phyloP scores from a whole-genome alignment of 2,113 vertebrate species.

The Bungarus multicinctus region DNA sequence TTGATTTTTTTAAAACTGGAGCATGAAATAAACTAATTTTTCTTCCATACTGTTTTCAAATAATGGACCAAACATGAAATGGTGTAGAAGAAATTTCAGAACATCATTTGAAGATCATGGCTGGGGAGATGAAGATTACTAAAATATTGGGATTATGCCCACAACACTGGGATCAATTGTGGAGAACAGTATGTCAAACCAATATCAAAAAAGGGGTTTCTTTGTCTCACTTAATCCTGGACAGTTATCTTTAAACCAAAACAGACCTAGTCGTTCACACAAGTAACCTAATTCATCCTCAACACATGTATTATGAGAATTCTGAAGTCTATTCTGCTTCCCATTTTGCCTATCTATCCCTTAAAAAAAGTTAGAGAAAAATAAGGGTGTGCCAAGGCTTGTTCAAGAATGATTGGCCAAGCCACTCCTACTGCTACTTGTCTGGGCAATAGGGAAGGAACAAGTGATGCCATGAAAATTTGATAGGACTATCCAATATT shows the following conservation, averaged over 20 bases:
- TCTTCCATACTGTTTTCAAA: background rate
- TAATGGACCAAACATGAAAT: conserved; percentile 28
- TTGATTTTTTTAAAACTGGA: conserved; percentile 23
- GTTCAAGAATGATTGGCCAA: background rate
- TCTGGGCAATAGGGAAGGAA: background rate
- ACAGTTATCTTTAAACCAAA: background rate
- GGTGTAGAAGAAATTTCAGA: background rate
- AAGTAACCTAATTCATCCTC: background rate
- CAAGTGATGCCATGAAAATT: background rate
- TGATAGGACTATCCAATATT: background rate
- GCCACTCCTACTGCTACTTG: background rate
- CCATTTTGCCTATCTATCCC: background rate
- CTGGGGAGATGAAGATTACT: conserved; percentile 28
- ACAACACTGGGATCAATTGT: background rate
- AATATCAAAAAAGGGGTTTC: background rate
- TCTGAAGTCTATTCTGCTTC: background rate
- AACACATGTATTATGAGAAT: background rate
- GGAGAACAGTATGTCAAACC: background rate
- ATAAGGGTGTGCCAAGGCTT: background rate
- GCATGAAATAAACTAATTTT: conserved; percentile 17
- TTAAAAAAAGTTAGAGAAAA: background rate
- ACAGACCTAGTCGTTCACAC: background rate
- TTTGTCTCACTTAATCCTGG: background rate
- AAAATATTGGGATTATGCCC: conserved; percentile 17
- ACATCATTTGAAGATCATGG: conserved; percentile 26